These are phyloP conservation scores for Magallana ariakensis DNA, from an alignment of 1,140 invertebrate genomes.

Conservation along the genomic window DNA sequence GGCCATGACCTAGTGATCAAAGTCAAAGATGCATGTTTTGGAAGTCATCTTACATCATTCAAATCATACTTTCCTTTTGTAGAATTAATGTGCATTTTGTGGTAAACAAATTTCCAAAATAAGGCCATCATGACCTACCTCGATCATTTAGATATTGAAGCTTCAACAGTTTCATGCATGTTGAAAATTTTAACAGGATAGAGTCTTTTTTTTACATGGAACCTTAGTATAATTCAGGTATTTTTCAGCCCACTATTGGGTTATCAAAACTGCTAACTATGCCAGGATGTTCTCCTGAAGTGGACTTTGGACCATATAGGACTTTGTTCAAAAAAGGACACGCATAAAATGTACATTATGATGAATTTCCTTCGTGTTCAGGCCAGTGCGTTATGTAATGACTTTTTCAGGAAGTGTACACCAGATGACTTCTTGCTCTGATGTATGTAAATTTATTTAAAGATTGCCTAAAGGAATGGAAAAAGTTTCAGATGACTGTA, in stretches of 20 bases:
- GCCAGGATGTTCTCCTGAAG: not conserved
- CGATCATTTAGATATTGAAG: slow-evolving; percentile 15
- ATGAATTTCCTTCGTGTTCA: not conserved
- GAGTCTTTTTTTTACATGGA: not conserved
- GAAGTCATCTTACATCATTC: too few relatives aligned
- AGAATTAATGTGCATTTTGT: too few relatives aligned
- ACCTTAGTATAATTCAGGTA: not conserved
- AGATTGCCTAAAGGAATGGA: not conserved
- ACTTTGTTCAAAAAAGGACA: not conserved
- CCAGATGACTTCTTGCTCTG: slow-evolving; percentile 16
- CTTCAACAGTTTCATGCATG: not conserved
- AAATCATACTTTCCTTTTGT: too few relatives aligned
- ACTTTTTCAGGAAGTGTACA: slow-evolving; percentile 19
- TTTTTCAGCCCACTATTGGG: not conserved
- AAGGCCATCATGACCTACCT: not conserved
- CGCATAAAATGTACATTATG: not conserved
- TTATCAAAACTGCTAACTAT: not conserved
- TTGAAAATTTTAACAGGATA: not conserved
- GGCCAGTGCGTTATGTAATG: not conserved
- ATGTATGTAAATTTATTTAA: slow-evolving; percentile 30
- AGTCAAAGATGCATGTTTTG: too few relatives aligned
- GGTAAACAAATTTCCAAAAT: too few relatives aligned
- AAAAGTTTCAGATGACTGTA: slow-evolving; percentile 32
- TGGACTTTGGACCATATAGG: slow-evolving; percentile 6
- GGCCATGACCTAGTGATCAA: too few relatives aligned